These are phyloP conservation scores for Andrena dorsata DNA, from an alignment of 2,888 invertebrate species.

Conservation along the genomic window DNA sequence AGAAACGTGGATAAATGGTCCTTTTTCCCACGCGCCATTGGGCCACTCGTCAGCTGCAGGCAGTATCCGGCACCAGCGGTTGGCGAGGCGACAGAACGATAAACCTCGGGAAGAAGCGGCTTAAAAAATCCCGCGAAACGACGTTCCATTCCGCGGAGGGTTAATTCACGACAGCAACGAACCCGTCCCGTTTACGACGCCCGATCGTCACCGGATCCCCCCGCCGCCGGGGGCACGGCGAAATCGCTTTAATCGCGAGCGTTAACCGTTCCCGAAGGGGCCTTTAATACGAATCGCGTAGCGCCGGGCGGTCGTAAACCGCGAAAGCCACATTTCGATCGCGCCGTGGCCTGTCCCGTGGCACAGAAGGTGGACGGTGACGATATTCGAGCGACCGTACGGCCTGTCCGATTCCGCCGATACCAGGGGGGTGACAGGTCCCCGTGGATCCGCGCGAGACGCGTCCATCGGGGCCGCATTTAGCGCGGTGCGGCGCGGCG, in stretches of 20 bases:
- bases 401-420: conserved; percentile 38
- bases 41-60: too few species aligned
- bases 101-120: background rate
- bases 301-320: conserved; percentile 51
- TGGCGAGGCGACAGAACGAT: background rate
- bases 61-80: background rate
- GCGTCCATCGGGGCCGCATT: conserved; percentile 55
- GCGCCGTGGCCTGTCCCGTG: conserved; percentile 29
- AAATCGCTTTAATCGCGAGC: conserved; percentile 46
- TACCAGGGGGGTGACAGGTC: conserved; percentile 38
- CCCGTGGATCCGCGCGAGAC: conserved; percentile 15
- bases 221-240: conserved; percentile 3
- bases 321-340: conserved; percentile 51
- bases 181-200: conserved; percentile 37
- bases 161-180: conserved; percentile 12
- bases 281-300: conserved; percentile 55
- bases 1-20: background rate
- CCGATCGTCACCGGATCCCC: conserved; percentile 32
- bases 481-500: conserved; percentile 41
- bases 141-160: background rate
- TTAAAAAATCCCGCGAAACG: conserved; percentile 34
- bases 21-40: background rate
- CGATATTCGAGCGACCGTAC: conserved; percentile 43
- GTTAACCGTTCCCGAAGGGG: conserved; percentile 41
- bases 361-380: background rate